These are phyloP conservation scores for Ophion obscuratus DNA, from an alignment of 2,888 invertebrate genomes.

Conservation along the genomic window DNA sequence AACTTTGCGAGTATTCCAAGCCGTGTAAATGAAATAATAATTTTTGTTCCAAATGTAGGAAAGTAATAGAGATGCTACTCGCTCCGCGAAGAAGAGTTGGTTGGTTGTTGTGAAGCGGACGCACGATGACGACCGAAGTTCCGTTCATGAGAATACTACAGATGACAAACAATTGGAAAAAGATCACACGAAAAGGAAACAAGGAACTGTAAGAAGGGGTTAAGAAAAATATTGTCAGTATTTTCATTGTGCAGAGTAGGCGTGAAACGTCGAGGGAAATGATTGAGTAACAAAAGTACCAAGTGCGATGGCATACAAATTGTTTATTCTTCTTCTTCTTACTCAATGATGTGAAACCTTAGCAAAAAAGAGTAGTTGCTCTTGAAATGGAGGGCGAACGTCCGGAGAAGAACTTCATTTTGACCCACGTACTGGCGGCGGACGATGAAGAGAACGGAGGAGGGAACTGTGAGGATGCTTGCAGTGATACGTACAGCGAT, in stretches of 20 bases:
- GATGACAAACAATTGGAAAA: conserved; percentile 28
- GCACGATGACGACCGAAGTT: conserved; percentile 33
- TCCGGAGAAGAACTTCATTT: conserved; percentile 10
- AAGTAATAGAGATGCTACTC: conserved; percentile 29
- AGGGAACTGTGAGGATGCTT: conserved; percentile 16
- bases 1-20: conserved; percentile 34
- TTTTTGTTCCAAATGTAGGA: conserved; percentile 30
- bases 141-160: conserved; percentile 21
- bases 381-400: conserved; percentile 1
- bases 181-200: conserved; percentile 38
- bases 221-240: conserved; percentile 20
- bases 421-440: conserved; percentile 6
- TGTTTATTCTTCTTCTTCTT: conserved; percentile 23
- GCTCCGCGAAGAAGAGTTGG: conserved; percentile 19
- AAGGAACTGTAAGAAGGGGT: conserved; percentile 39
- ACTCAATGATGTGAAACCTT: conserved; percentile 12
- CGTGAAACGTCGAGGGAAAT: conserved; percentile 5
- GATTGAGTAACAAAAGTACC: conserved; percentile 28
- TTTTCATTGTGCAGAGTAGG: conserved; percentile 25
- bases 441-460: conserved; percentile 7
- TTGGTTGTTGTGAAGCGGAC: conserved; percentile 24
- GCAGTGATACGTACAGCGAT: conserved; percentile 14
- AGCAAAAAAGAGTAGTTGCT: conserved; percentile 13
- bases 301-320: conserved; percentile 21
- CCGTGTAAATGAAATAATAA: conserved; percentile 34